A percentile compares a stretch with the other conserved stretches of the same genome.
Conservation (phyloP, 2,888 invertebrate genomes). For the Patella caerulea region DNA sequence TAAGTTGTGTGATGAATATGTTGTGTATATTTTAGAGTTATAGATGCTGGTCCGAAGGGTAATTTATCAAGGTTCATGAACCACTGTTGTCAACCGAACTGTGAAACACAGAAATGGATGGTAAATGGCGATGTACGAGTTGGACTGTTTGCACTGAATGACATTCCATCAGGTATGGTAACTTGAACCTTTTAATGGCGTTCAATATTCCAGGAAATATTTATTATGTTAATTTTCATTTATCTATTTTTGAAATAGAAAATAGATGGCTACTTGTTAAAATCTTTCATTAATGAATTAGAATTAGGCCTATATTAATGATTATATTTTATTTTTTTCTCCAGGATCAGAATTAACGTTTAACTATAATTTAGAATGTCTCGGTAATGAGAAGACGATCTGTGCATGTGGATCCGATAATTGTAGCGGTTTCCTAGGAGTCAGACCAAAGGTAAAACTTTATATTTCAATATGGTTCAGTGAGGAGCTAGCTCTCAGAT, state of each 20-base stretch:
- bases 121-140: constrained; percentile 92
- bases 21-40: constrained; percentile 74
- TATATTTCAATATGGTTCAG: too few species aligned
- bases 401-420: constrained; percentile 89
- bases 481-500: too few species aligned
- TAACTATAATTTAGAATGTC: constrained; percentile 91
- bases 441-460: constrained; percentile 71
- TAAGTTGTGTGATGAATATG: neutral
- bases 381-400: constrained; percentile 83
- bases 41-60: constrained; percentile 96
- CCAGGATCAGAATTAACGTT: constrained; percentile 90
- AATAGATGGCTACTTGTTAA: too few species aligned
- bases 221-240: too few species aligned
- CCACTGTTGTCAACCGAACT: constrained; percentile 96
- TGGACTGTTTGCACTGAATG: constrained; percentile 86
- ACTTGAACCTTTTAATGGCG: too few species aligned
- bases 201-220: too few species aligned
- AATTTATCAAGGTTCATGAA: constrained; percentile 89
- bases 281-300: too few species aligned
- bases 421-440: constrained; percentile 93
- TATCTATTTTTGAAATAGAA: too few species aligned
- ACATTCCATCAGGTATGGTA: constrained; percentile 79
- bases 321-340: constrained; percentile 22
- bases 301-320: neutral
- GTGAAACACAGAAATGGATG: constrained; percentile 96